Base-by-base conservation (phyloP, 2,113 vertebrate species). In the Strigops habroptila region DNA sequence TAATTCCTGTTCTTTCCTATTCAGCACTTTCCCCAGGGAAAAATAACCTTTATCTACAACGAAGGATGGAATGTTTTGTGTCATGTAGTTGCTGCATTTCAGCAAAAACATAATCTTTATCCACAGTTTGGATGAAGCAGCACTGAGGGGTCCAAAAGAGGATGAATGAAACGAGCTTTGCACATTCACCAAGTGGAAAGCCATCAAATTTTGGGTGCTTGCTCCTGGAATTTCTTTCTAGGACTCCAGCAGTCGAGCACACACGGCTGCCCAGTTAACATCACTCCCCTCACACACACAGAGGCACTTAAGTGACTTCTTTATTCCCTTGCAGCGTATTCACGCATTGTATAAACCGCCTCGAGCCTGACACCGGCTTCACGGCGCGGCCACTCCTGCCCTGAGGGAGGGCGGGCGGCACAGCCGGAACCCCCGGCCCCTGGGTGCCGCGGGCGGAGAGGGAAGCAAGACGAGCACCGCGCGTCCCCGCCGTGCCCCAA, bases 301-400 rank as follows among this genome's bases (percentile, higher is more conserved):
- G 2, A 23, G 1, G 2, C 31, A 1, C 39, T 33, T 9, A 5
- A 3, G 0, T 18, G 31, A 6, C 13, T 4, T 13, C 48, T 35
- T 52, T 7, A 63, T 12, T 68, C 18, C n/a, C 12, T 63, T 24
- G 6, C 27, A 3, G 30, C 41, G n/a, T 30, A 18, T 7, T 11
- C 21, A 12, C 5, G 4, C 41, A 5, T 9, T 30, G 12, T 0
- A 7, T 3, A 1, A 22, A 0, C 9, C 2, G 4, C 6, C 17
- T 1, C 1, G 1, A 19, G 0, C 3, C 3, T 2, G 5, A 13
- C 19, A 7, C 18, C 44, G 2, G 3, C 25, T 0, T 16, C 15
- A 4, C 41, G 14, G 52, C 23, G 10, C 22, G 22, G 27, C 10
- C 24, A 30, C 33, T 14, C 33, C 39, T 25, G 30, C 3, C 41